phyloP scores from a whole-genome alignment of 1,140 invertebrate species.

The Physella acuta region DNA sequence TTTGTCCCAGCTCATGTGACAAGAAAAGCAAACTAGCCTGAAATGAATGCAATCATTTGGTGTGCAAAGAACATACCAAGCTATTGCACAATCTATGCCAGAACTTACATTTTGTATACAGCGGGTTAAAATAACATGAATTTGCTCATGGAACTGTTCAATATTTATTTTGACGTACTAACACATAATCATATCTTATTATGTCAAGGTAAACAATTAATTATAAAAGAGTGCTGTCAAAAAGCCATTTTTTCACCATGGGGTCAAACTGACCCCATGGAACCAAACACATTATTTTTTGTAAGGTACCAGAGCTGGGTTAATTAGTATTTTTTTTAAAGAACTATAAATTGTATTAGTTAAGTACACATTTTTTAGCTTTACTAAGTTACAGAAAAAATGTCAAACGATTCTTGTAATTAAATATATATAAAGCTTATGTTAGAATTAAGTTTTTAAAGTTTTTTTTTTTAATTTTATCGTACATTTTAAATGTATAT shows the following conservation, averaged over 20 bases:
- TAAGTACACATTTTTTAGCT: too few relatives aligned
- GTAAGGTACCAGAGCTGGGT: not conserved
- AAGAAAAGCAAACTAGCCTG: not conserved
- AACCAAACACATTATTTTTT: not conserved
- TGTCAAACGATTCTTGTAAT: too few relatives aligned
- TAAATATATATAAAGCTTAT: too few relatives aligned
- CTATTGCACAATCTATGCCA: not conserved
- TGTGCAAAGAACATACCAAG: constrained; percentile 1
- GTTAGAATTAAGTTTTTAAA: too few relatives aligned
- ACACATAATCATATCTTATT: not conserved
- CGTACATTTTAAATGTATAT: too few relatives aligned
- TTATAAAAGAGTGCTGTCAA: not conserved
- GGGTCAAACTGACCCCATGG: not conserved
- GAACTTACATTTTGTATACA: not conserved
- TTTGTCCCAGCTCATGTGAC: not conserved
- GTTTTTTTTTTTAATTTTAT: too few relatives aligned
- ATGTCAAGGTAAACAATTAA: not conserved
- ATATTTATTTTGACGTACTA: not conserved
- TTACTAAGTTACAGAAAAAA: too few relatives aligned
- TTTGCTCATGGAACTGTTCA: not conserved
- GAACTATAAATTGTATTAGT: too few relatives aligned
- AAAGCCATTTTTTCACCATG: not conserved
- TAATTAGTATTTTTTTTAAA: too few relatives aligned
- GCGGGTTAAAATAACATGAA: not conserved
- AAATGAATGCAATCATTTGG: not conserved